A percentile compares a stretch with the other conserved stretches of the same genome.
Conservation (phyloP, 2,888 invertebrate genomes). For the Byasa hedistus region DNA sequence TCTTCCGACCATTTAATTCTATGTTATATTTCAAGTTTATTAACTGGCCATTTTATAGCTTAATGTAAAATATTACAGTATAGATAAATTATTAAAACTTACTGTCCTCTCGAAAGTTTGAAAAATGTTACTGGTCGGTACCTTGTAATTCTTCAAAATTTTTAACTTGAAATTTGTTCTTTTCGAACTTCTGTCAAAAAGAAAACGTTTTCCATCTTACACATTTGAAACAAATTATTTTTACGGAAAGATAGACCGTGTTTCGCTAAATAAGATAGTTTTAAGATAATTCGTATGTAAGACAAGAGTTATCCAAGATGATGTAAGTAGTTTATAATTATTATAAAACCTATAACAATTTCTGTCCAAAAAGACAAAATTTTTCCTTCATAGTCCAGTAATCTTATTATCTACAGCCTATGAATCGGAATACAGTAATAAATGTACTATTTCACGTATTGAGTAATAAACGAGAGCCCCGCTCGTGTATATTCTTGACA, state of each 20-base stretch:
- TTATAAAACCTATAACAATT: background rate
- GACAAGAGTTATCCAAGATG: background rate
- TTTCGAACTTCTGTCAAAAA: background rate
- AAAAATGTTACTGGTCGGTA: background rate
- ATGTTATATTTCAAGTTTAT: too few relatives aligned
- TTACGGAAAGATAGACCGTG: background rate
- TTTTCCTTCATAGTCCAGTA: too few relatives aligned
- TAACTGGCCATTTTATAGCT: too few relatives aligned
- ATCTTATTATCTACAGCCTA: too few relatives aligned
- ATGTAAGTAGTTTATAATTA: background rate
- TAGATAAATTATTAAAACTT: background rate
- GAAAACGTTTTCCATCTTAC: background rate
- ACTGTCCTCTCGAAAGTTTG: background rate
- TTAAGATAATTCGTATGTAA: background rate
- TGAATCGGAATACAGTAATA: too few relatives aligned
- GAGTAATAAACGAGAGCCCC: too few relatives aligned
- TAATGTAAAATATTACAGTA: too few relatives aligned
- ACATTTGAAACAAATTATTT: background rate
- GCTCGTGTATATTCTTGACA: too few relatives aligned
- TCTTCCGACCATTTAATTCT: too few relatives aligned
- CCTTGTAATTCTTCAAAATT: background rate
- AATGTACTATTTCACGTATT: too few relatives aligned
- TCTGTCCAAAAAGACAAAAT: too few relatives aligned
- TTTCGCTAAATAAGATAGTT: background rate
- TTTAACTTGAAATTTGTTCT: background rate